Base-by-base conservation (phyloP, 2,113 vertebrate species). In the Chunga burmeisteri region DNA sequence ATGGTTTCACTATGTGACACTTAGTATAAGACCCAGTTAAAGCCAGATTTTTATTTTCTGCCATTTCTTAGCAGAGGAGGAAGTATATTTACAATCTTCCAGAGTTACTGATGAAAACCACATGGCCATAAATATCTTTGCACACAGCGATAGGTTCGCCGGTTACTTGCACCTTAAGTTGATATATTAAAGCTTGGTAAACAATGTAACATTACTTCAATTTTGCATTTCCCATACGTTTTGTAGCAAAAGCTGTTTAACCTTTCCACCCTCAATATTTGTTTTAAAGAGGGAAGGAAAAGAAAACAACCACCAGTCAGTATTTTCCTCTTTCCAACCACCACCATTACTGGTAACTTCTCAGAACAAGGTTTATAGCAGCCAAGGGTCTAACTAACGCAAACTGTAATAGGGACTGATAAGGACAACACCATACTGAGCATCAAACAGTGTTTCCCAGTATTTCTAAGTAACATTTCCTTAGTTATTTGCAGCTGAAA, bases 241-340 rank as follows among this genome's bases (percentile, higher is more conserved):
- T 91, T 13, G 1, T 87, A 70, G 93, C 81, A 94, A 88, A 95
- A 93, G 58, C 78, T 85, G 10, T 90, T 94, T 96, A 95, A 92
- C 63, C 67, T 91, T 95, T 95, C 25, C 13, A 85, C 86, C 61
- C 34, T 82, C 36, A 70, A 7, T 68, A 91, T 90, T 93, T 95
- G 38, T 90, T 95, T 91, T 82, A 70, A 94, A 80, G 58, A 81
- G 26, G 0, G 2, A 42, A 74, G 52, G 80, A 86, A 75, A 77
- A 94, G 81, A 95, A 96, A 95, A 93, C 49, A 96, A 89, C 87
- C 56, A 89, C 36, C 30, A 80, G 75, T 49, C 72, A 61, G 36
- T 67, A 56, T 71, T 87, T 81, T 81, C 50, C 49, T 88, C 62
- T 77, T 75, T 86, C 29, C 68, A 63, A 30, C 23, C 34, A 93